Conservation (phyloP, 2,797 vertebrate species). For the Picus viridis region DNA sequence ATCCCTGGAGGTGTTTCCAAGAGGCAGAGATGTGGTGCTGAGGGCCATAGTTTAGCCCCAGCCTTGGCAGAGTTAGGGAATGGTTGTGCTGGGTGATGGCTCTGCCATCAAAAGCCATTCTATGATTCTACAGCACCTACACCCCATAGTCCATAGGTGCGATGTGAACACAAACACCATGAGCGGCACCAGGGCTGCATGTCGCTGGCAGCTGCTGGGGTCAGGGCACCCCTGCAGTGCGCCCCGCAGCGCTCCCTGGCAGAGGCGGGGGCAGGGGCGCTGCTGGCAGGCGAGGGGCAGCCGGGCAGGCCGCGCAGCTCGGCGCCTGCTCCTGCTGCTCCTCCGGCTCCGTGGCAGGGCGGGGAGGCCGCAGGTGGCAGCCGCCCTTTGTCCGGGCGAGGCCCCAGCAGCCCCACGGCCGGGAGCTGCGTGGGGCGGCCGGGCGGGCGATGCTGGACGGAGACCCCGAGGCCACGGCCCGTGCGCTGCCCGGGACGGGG, state of each 20-base stretch:
- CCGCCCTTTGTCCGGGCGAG: slow-evolving; percentile 18
- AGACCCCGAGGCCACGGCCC: not conserved
- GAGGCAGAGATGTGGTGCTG: no score
- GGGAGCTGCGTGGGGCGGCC: not conserved
- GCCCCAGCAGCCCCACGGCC: not conserved
- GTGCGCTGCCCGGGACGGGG: not conserved
- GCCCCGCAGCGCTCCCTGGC: accelerated
- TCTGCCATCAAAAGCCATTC: no score
- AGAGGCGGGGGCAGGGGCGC: not conserved
- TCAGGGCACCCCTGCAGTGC: not conserved
- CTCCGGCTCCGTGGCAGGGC: not conserved
- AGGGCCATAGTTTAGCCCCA: no score
- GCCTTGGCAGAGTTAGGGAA: no score
- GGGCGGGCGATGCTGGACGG: not conserved
- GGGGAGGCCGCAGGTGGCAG: slow-evolving; percentile 12
- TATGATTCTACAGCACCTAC: no score
- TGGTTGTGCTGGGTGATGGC: no score
- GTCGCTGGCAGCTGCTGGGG: not conserved
- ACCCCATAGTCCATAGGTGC: no score
- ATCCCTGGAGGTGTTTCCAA: no score
- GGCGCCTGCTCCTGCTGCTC: not conserved
- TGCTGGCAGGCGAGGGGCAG: accelerated
- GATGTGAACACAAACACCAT: no score
- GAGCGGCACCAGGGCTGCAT: no score
- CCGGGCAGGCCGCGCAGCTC: not conserved